phyloP scores from a whole-genome alignment of 2,113 vertebrate species.

The Uria aalge region DNA sequence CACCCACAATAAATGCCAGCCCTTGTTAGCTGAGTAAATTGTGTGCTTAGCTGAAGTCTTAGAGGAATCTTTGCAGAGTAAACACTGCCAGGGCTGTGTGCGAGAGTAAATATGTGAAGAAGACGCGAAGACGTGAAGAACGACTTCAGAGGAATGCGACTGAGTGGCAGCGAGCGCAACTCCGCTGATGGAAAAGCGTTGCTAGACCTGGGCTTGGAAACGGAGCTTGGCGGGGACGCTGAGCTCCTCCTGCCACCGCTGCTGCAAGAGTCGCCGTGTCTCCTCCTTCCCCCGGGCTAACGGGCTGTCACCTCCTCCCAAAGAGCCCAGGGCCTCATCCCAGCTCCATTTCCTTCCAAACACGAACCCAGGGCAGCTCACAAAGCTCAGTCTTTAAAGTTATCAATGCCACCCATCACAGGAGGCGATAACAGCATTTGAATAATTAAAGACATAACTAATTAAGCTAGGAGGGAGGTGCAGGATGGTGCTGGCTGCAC shows the following conservation, averaged over 20 bases:
- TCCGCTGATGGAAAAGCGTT: not conserved
- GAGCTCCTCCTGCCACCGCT: too few relatives aligned
- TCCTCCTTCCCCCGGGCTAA: not conserved
- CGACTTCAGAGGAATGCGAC: not conserved
- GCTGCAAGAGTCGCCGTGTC: accelerated
- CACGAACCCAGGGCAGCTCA: accelerated
- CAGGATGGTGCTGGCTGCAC: not conserved
- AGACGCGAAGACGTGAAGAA: not conserved
- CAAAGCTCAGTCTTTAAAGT: too few relatives aligned
- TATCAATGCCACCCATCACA: accelerated
- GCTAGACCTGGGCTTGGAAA: not conserved
- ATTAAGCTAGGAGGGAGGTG: not conserved
- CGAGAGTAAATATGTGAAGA: slow-evolving; percentile 23
- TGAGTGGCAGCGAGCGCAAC: not conserved
- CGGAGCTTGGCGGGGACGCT: accelerated
- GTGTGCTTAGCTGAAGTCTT: slow-evolving; percentile 57
- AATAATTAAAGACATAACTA: not conserved
- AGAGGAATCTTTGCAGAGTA: slow-evolving; percentile 62
- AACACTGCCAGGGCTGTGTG: slow-evolving; percentile 35
- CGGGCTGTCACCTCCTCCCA: not conserved
- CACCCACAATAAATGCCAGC: slow-evolving; percentile 58
- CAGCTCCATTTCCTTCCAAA: not conserved
- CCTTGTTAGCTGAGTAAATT: slow-evolving; percentile 74
- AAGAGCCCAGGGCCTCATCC: accelerated
- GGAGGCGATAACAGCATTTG: not conserved